phyloP scores from a whole-genome alignment of 1,140 invertebrate species.

The Microplitis demolitor region DNA sequence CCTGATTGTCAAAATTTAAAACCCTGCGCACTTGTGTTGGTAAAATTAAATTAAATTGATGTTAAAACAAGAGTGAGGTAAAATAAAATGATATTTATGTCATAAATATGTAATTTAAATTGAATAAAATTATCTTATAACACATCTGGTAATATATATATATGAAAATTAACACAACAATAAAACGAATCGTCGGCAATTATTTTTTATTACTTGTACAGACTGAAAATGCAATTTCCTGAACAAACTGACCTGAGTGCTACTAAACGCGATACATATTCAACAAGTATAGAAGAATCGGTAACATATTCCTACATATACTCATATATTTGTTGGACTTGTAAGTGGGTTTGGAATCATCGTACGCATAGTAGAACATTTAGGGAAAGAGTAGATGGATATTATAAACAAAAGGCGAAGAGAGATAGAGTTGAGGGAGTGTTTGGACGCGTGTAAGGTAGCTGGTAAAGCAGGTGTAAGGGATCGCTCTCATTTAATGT shows the following conservation, averaged over 20 bases:
- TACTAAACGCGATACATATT: conserved; percentile 36
- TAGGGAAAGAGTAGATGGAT: conserved; percentile 7
- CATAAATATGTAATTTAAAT: too few species aligned
- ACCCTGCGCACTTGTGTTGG: too few species aligned
- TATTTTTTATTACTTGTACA: conserved; percentile 14
- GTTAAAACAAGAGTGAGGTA: too few species aligned
- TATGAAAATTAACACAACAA: conserved; percentile 7
- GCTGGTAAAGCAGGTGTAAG: conserved; percentile 52
- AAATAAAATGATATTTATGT: too few species aligned
- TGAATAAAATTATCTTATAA: too few species aligned
- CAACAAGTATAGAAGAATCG: conserved; percentile 30
- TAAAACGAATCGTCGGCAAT: conserved; percentile 8
- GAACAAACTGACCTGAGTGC: conserved; percentile 19
- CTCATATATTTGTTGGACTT: too few species aligned
- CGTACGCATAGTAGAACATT: conserved; percentile 10
- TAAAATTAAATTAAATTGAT: too few species aligned
- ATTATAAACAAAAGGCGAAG: too few species aligned
- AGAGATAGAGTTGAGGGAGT: neutral
- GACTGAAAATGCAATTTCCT: conserved; percentile 19
- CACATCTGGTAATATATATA: neutral
- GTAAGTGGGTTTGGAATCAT: too few species aligned
- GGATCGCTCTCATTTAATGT: conserved; percentile 34
- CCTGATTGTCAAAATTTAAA: too few species aligned
- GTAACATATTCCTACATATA: conserved; percentile 8
- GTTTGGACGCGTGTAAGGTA: conserved; percentile 32